Base-by-base conservation (phyloP, 2,797 vertebrate species). In the Luscinia megarhynchos region DNA sequence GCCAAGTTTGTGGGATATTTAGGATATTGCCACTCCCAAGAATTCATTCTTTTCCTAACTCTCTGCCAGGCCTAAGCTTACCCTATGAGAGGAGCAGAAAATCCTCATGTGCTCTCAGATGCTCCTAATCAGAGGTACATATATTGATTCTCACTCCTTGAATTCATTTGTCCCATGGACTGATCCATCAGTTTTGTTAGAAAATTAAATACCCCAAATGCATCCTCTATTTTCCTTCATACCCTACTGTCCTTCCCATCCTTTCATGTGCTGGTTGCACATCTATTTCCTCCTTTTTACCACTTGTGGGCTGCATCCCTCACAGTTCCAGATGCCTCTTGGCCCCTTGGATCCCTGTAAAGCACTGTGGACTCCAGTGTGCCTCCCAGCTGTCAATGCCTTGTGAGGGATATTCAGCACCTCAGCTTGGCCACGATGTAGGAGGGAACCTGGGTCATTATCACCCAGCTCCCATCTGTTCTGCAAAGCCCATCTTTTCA, bases 301-400 rank as follows among this genome's bases (percentile, higher is more conserved):
- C 9, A 50, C 17, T 41, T 27, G 29, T 30, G 18, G 30, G 24
- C 73, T 84, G n/a, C 23, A 78, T 68, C 72, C 41, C 11, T 66
- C 48, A 40, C 36, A 55, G n/a, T n/a, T 76, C 69, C 73, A 88
- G 24, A 26, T 82, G 41, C 17, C 59, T 79, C 89, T 54, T 34
- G 30, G 70, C 10, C 34, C 11, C 40, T 70, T 18, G 57, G 55
- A 79, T 48, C 74, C 55, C 58, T 36, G 7, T 15, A 84, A 91
- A 93, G 51, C 58, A 46, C n/a, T 0, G 6, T 30, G 62, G 61
- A 75, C 64, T 91, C 76, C 91, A 72, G 62, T 2, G 4, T 67
- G 51, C 24, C 55, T 87, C 55, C 36, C 3, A 7, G 51, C 82
- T 94, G 92, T 93, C 94, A 73, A 2, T 89, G 69, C 72, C 62